These are phyloP conservation scores for Cryptotermes secundus DNA, from an alignment of 1,140 invertebrate genomes.

Conservation along the genomic window DNA sequence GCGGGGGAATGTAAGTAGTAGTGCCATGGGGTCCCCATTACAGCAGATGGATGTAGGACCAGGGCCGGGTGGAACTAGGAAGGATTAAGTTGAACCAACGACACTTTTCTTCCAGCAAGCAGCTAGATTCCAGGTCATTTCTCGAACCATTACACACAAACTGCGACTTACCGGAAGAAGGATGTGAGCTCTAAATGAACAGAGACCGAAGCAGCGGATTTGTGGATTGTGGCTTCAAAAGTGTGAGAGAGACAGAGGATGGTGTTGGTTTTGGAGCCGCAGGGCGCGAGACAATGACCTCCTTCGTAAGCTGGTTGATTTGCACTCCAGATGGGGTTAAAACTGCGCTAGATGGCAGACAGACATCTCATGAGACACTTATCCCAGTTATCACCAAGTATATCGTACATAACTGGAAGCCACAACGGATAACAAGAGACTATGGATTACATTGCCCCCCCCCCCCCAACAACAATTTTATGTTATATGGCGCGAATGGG, in stretches of 20 bases:
- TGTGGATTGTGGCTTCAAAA: too few species aligned
- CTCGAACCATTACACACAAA: conserved; percentile 1
- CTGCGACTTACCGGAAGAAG: not conserved
- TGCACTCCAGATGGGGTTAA: not conserved
- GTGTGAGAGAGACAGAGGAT: too few species aligned
- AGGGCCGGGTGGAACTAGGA: not conserved
- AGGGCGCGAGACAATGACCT: not conserved
- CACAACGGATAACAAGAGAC: too few species aligned
- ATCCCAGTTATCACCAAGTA: too few species aligned
- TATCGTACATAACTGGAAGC: too few species aligned
- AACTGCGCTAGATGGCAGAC: too few species aligned
- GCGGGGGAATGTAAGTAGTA: not conserved
- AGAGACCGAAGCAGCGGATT: not conserved
- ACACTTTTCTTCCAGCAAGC: not conserved
- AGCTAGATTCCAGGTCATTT: not conserved
- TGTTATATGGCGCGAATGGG: too few species aligned
- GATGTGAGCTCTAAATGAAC: not conserved
- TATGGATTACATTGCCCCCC: too few species aligned
- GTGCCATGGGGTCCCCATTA: not conserved
- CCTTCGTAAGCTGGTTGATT: not conserved
- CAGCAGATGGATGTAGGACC: not conserved
- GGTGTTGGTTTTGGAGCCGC: not conserved
- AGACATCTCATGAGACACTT: too few species aligned
- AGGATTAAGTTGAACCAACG: not conserved
- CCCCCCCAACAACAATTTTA: too few species aligned